Base-by-base conservation (phyloP, 30 jellyfish, hydroid and myxozoan species). In the Aurelia coerulea region DNA sequence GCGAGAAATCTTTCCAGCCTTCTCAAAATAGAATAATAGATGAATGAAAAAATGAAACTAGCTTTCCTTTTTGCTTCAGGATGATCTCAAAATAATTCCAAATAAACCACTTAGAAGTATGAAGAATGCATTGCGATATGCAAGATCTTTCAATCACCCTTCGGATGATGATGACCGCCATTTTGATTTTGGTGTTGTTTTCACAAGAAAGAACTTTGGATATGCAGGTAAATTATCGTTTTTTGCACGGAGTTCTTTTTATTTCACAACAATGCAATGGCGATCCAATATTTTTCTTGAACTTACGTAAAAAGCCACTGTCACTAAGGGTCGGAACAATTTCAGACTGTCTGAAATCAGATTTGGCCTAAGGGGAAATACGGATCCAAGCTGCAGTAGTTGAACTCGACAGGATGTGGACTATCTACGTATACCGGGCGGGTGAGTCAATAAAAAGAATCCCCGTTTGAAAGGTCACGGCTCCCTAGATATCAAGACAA, bases 141-240 rank as follows among this genome's bases (percentile, higher is more conserved):
- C 91, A 7, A 60, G 91, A 16, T 53, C 91, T 2, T 65, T 77
- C 23, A 73, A 92, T 23, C 9, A 54, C 16, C 72, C 73, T 23
- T 58, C 78, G 34, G 86, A 86, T 8, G 10, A 60, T 10, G 78
- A 91, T 74, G 63, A 58, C 29, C 68, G 86, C 37, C 90, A 86
- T 80, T 92, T 92, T 80, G 98, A 92, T 62, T 86, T 92, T 74
- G 94, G 95, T 50, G 88, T 92, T 65, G 78, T 81, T 62, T 65
- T 92, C 33, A 92, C 98, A 74, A 80, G 96, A 18, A 37, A 37
- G 71, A 58, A 53, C 29, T 82, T 68, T 60, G 91, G 91, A 17
- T 72, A 82, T 35, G 19, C 91, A 66, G 91, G 91, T 82, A 17
- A 2, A 78, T 60, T 42, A 34, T 37, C 19, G 2, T n/a, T 7